Evolutionary conservation across 2,797 vertebrate species (phyloP).

Genomic region (Sebastes hubbsi): DNA sequence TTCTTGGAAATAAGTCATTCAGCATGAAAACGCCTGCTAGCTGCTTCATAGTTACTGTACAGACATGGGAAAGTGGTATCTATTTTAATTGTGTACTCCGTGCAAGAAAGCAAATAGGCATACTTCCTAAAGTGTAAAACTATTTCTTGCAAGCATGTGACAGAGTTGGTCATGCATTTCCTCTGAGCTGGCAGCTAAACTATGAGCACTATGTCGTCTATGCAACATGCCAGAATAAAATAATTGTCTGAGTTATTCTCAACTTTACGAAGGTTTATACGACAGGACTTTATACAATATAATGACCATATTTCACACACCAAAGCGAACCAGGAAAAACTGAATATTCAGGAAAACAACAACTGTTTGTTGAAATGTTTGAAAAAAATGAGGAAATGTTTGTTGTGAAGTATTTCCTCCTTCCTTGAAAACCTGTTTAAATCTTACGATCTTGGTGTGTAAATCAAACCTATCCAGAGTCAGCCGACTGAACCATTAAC

Average conservation of each 20-base stretch:
- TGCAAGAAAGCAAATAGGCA: too few species aligned
- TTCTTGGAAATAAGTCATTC: neutral
- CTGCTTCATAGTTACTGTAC: too few species aligned
- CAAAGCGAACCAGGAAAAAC: neutral
- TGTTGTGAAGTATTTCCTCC: neutral
- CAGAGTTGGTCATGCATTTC: too few species aligned
- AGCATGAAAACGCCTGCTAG: too few species aligned
- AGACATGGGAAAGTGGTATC: too few species aligned
- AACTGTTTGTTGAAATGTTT: neutral
- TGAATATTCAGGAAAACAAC: neutral
- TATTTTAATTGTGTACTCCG: too few species aligned
- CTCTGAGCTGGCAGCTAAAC: neutral
- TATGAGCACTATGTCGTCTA: neutral
- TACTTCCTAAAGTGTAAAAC: too few species aligned
- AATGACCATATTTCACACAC: neutral
- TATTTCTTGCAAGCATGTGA: too few species aligned
- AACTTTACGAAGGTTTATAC: neutral
- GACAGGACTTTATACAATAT: neutral
- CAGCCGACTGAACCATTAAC: conserved; percentile 46
- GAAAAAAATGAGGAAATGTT: neutral
- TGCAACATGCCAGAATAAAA: neutral
- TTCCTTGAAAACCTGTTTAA: neutral
- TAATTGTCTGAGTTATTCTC: neutral
- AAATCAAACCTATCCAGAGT: conserved; percentile 47
- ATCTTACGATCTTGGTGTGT: neutral